Evolutionary conservation across 2,888 invertebrate genomes (phyloP), one percentile per base, ranked within the genome.

Genomic region (Phengaris arion): DNA sequence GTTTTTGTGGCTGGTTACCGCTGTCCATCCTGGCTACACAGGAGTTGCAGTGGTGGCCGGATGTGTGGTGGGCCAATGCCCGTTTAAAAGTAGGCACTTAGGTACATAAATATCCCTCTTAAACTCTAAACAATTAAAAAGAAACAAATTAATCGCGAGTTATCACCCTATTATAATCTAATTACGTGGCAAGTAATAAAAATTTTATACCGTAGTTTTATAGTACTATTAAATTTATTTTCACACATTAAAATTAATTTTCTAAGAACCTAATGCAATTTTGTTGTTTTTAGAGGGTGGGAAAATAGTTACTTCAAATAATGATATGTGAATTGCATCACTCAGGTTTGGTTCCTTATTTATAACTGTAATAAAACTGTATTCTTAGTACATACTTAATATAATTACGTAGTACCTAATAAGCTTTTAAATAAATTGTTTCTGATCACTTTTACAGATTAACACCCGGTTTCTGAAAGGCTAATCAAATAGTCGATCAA

Each of bases 211-310:
- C 64, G 22, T 10, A 48, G 15, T 70, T 70, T 51, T 70, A 70
- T 70, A 22, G 70, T 45, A 70, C 70, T 70, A 70, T 70, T 70
- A 51, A 70, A 12, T 70, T 15, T 51, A 70, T 70, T 70, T 70
- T 70, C 70, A 51, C 70, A 70, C 51, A 22, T 48, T 9, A 48
- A 15, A 22, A 51, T 70, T 48, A 48, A 48, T 70, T 70, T 51
- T 70, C 15, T 15, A 70, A 15, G 70, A 70, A 70, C 10, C 51
- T 52, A 70, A 70, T 70, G 64, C 64, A 45, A 64, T 64, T 64
- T 64, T 12, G 10, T 64, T 64, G 64, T 64, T 45, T 35, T 64
- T 12, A n/a, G 6, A 35, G 64, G 64, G 64, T 64, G 64, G 35
- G 64, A 64, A 64, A 45, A 64, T 64, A 35, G 12, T 64, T 64